Conservation (phyloP, 2,797 vertebrate genomes). For the Poecilia wingei region DNA sequence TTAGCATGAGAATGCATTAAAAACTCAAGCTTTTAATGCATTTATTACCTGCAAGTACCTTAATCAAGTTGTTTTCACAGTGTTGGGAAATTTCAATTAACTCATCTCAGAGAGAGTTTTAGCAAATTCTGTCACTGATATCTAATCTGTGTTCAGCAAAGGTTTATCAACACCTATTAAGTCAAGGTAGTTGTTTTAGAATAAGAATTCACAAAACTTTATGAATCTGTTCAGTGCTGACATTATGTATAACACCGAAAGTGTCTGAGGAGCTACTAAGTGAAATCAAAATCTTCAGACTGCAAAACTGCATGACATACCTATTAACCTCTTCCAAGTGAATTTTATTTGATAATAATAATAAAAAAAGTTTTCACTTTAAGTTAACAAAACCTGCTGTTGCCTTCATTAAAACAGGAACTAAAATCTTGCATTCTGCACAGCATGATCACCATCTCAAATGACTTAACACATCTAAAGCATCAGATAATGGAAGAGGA, state of each 20-base stretch:
- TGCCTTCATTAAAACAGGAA: slow-evolving; percentile 32
- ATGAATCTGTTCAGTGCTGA: neutral
- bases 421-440: neutral
- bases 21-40: neutral
- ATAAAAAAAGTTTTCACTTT: neutral
- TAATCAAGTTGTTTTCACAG: neutral
- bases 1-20: neutral
- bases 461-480: slow-evolving; percentile 17
- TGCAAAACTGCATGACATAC: neutral
- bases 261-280: neutral
- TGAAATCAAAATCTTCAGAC: neutral
- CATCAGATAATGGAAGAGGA: slow-evolving; percentile 20
- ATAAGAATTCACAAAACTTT: neutral
- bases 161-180: too few relatives aligned
- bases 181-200: neutral
- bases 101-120: neutral
- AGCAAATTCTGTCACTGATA: neutral
- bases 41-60: neutral
- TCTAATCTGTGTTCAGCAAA: neutral
- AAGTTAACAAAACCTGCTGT: slow-evolving; percentile 1
- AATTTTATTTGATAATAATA: neutral
- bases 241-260: neutral
- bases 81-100: neutral
- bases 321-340: neutral
- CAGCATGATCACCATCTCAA: slow-evolving; percentile 42